Base-by-base conservation (phyloP, 1,140 invertebrate genomes). In the Limonius californicus region DNA sequence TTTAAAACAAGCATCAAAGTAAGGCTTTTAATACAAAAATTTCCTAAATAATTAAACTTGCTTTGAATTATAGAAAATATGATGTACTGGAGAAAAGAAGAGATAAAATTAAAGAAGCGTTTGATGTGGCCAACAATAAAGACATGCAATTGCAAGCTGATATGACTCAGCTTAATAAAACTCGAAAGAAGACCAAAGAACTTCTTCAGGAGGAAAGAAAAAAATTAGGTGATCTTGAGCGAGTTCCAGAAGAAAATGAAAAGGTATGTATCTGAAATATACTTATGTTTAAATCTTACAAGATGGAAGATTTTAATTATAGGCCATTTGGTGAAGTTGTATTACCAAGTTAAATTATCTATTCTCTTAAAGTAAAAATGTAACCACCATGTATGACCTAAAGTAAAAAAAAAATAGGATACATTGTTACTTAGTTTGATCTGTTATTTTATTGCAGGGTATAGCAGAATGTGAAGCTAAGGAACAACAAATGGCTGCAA, bases 381-480 rank as follows among this genome's bases (percentile, higher is more conserved):
- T n/a, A n/a, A n/a, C n/a, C n/a, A n/a, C n/a, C n/a, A n/a, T n/a
- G n/a, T n/a, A n/a, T n/a, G n/a, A n/a, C n/a, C n/a, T n/a, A n/a
- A n/a, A n/a, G n/a, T n/a, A n/a, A n/a, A n/a, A n/a, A n/a, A n/a
- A n/a, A n/a, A n/a, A n/a, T n/a, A n/a, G n/a, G n/a, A n/a, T n/a
- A n/a, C n/a, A n/a, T n/a, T n/a, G n/a, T n/a, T n/a, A n/a, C n/a
- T n/a, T n/a, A n/a, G n/a, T n/a, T n/a, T n/a, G n/a, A n/a, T n/a
- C n/a, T n/a, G n/a, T n/a, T n/a, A n/a, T n/a, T n/a, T n/a, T n/a
- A n/a, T n/a, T n/a, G n/a, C n/a, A 27, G 23, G 23, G 23, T 27
- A 92, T 95, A 50, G 79, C 83, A 59, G 88, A 92, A 59, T 85
- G 88, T 62, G 81, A 87, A 67, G 74, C 71, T 9, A 76, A 87